Evolutionary conservation across 1,140 invertebrate genomes (phyloP).

Genomic region (Babylonia areolata): DNA sequence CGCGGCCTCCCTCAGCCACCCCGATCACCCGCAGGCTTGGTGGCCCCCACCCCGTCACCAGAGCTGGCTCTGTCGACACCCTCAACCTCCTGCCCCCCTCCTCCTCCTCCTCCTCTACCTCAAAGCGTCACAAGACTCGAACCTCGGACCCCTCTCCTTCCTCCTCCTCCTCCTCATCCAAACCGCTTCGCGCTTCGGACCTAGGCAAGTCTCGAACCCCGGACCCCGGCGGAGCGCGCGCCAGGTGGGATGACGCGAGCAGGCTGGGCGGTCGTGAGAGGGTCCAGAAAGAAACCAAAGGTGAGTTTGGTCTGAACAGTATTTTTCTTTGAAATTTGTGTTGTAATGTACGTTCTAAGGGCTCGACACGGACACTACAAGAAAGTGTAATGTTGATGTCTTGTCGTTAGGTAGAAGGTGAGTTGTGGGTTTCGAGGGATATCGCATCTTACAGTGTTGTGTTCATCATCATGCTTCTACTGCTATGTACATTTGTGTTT

Average conservation of each 20-base stretch:
- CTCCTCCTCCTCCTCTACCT: background rate
- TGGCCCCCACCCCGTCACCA: background rate
- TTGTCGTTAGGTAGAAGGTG: too few relatives aligned
- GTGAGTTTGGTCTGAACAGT: background rate
- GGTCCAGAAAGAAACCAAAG: background rate
- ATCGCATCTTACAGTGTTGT: too few relatives aligned
- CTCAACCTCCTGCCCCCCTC: background rate
- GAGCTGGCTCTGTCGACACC: background rate
- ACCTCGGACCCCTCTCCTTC: background rate
- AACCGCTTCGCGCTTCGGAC: background rate
- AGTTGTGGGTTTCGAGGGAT: too few relatives aligned
- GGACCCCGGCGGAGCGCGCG: background rate
- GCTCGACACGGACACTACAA: too few relatives aligned
- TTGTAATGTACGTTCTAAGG: too few relatives aligned
- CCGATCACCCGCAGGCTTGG: background rate
- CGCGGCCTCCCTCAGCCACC: background rate
- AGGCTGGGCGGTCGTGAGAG: background rate
- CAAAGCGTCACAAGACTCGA: too few relatives aligned
- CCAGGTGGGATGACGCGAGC: background rate
- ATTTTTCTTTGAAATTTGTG: too few relatives aligned
- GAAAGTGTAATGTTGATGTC: too few relatives aligned
- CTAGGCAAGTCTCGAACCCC: background rate
- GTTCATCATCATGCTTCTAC: too few relatives aligned
- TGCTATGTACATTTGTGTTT: too few relatives aligned
- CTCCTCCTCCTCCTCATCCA: background rate